phyloP scores from a whole-genome alignment of 37 sponge, comb jelly and placozoan species.

The Geodia barretti region DNA sequence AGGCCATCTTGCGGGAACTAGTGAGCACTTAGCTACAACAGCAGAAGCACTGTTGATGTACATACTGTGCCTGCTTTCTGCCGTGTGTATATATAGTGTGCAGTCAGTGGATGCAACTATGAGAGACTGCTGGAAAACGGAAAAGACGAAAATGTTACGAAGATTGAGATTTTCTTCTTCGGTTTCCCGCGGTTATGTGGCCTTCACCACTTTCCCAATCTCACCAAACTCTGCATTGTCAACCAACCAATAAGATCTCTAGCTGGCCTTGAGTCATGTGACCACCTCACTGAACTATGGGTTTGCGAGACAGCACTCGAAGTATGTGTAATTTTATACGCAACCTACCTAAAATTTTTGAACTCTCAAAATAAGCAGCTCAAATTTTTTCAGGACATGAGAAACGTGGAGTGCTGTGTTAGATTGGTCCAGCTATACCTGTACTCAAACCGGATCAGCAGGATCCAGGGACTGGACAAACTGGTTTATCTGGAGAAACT shows the following conservation, averaged over 20 bases:
- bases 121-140: conserved; percentile 25
- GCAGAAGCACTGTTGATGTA: not conserved
- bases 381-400: conserved; percentile 44
- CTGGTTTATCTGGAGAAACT: conserved; percentile 66
- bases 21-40: not conserved
- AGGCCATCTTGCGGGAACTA: not conserved
- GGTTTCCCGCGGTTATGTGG: conserved; percentile 72
- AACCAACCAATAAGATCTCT: conserved; percentile 70
- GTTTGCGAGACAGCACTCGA: conserved; percentile 78
- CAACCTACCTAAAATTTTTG: not conserved
- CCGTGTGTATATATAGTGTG: conserved; percentile 50
- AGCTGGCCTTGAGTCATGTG: conserved; percentile 61
- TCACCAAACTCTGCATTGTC: conserved; percentile 61
- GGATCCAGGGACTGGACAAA: conserved; percentile 59
- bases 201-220: conserved; percentile 62
- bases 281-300: conserved; percentile 77
- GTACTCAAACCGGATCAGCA: conserved; percentile 78
- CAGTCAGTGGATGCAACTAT: conserved; percentile 63
- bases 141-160: conserved; percentile 39
- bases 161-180: conserved; percentile 90
- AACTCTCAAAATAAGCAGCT: not conserved
- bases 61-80: not conserved
- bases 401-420: conserved; percentile 60
- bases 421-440: conserved; percentile 63
- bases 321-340: conserved; percentile 13